phyloP scores from a whole-genome alignment of 2,888 invertebrate species.

The Athalia circularis region DNA sequence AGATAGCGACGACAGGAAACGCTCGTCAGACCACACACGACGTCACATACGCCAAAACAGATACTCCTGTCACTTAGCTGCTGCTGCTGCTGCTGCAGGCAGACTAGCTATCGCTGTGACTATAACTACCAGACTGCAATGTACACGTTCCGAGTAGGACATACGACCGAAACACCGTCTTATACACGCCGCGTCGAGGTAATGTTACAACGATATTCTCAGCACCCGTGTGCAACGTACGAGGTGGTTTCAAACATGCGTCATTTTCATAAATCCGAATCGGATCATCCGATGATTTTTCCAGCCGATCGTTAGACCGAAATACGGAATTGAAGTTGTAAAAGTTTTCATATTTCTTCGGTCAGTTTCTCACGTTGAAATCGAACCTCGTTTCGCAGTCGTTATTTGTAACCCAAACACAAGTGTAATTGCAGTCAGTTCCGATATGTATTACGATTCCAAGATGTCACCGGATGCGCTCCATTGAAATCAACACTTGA shows the following conservation, averaged over 20 bases:
- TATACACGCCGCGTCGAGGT: too few relatives aligned
- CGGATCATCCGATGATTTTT: too few relatives aligned
- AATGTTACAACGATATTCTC: too few relatives aligned
- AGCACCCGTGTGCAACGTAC: too few relatives aligned
- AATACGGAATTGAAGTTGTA: neutral
- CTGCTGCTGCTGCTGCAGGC: neutral
- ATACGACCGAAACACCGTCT: too few relatives aligned
- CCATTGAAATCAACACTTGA: slow-evolving; percentile 30
- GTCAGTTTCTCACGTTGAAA: slow-evolving; percentile 20
- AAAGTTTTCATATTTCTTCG: neutral
- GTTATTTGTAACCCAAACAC: neutral
- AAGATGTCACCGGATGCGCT: neutral
- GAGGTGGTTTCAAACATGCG: too few relatives aligned
- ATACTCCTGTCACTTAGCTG: neutral
- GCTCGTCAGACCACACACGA: slow-evolving; percentile 58
- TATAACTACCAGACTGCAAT: too few relatives aligned
- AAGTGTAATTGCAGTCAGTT: neutral
- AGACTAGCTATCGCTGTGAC: too few relatives aligned
- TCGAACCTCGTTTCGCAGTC: neutral
- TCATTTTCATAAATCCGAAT: too few relatives aligned
- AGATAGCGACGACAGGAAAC: slow-evolving; percentile 64
- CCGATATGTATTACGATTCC: slow-evolving; percentile 22
- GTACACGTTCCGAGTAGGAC: too few relatives aligned
- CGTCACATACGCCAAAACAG: slow-evolving; percentile 43
- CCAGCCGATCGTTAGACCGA: neutral